phyloP scores from a whole-genome alignment of 1,140 invertebrate species.

The Manduca sexta region DNA sequence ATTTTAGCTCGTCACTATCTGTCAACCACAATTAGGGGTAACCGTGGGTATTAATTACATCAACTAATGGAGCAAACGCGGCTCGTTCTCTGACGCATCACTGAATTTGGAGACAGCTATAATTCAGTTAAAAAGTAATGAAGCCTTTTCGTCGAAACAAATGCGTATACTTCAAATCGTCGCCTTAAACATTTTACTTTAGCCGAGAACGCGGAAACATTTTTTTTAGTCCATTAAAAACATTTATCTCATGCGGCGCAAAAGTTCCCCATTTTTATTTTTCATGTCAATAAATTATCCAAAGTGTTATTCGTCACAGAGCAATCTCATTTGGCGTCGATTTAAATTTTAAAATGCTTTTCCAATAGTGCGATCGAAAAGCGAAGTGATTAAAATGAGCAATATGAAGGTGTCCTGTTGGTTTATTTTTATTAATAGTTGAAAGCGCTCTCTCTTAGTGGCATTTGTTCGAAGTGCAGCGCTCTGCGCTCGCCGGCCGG shows the following conservation, averaged over 20 bases:
- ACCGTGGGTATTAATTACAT: conserved; percentile 63
- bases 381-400: conserved; percentile 27
- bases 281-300: conserved; percentile 15
- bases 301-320: conserved; percentile 29
- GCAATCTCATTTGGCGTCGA: conserved; percentile 28
- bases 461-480: conserved; percentile 30
- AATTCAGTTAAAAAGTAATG: conserved; percentile 20
- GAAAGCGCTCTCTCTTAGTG: conserved; percentile 33
- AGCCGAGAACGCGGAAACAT: too few species aligned
- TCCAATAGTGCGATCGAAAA: conserved; percentile 21
- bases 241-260: too few species aligned
- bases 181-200: conserved; percentile 4
- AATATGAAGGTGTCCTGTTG: conserved; percentile 21
- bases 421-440: conserved; percentile 36
- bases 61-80: conserved; percentile 50
- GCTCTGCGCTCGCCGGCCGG: conserved; percentile 6
- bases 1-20: conserved; percentile 36
- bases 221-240: too few species aligned
- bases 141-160: background rate
- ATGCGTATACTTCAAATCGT: too few species aligned
- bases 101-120: conserved; percentile 36
- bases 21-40: conserved; percentile 54
- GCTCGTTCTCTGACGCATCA: conserved; percentile 22
- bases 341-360: conserved; percentile 29
- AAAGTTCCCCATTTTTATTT: conserved; percentile 2